Base-by-base conservation (phyloP, 2,797 vertebrate genomes). In the Natrix natrix region DNA sequence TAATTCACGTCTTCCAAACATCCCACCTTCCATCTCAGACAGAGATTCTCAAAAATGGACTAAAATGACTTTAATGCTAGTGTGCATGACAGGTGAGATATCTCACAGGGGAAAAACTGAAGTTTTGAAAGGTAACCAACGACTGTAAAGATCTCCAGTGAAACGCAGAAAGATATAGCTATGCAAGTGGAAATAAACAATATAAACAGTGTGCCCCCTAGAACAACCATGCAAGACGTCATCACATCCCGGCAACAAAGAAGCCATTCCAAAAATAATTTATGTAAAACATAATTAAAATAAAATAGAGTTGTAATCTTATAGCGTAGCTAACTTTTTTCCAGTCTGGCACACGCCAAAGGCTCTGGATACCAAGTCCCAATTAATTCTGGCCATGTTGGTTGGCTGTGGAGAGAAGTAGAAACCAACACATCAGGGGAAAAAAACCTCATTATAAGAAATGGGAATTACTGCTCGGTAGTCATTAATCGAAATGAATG, bases 1-100 rank as follows among this genome's bases (percentile, higher is more conserved):
- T 24, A 5, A 94, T 95, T 94, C 94, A 89, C 92, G 63, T 88
- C 93, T 94, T 96, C 93, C 90, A 78, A 78, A 92, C 94, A 95
- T 56, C 74, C 28, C 24, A 5, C 63, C 60, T 66, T 86, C 91
- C 37, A 43, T 87, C 63, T 92, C 2, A 8, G 37, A 52, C 57
- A 94, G 55, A 91, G 54, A 95, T 94, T 89, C 90, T 93, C 94
- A 94, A 90, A 92, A 92, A 4, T 91, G 93, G 95, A 69, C 88
- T 95, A 94, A 92, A 93, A 95, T 93, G 86, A 90, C 91, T 93
- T 94, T 88, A 74, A 93, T 59, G 86, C 90, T 86, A 95, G 93
- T 56, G 93, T 93, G 91, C 37, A 16, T 74, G 69, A 74, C 69
- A 74, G 69, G n/a, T 8, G 32, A 74, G 32, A 74, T 88, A 87